Evolutionary conservation across 2,888 invertebrate genomes (phyloP), one percentile per base, ranked within the genome.

Genomic region (Eupithecia centaureata): DNA sequence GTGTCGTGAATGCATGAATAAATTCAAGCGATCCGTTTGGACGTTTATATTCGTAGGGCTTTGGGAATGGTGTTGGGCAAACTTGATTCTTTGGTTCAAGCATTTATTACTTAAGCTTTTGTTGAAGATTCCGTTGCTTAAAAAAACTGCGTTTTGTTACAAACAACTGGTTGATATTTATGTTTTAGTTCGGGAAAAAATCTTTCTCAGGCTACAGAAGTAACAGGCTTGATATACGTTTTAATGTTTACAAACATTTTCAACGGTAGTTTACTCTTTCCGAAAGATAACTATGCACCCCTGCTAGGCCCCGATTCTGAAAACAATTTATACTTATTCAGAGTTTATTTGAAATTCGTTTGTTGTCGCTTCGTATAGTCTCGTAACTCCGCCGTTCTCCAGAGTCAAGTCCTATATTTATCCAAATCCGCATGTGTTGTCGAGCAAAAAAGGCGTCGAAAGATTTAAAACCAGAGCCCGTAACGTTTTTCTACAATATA

Each of bases 381-480:
- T 47, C 47, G 2, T 22, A 47, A 47, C 15, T 7, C 8, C 13
- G 30, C 28, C 28, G 28, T 56, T n/a, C 8, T 28, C 8, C 28
- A 3, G 15, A 27, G n/a, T 27, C 15, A 27, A 30, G 28, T 28
- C n/a, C 28, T 80, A 79, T 78, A 79, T 82, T 81, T 82, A 77
- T 71, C 30, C 70, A 67, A 68, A 71, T 78, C 77, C 76, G 81
- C 78, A 74, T 71, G 75, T 68, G 70, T 38, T 59, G 57, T 61
- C 63, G 58, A 61, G 72, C 73, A 82, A 85, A 86, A 83, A 84
- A 80, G 78, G 80, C 82, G 88, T 79, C 77, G 87, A 90, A 79
- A 84, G 86, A 87, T 89, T 89, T 87, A 87, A 77, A 77, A 74
- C 80, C 77, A 76, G 75, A 73, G 77, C 78, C 78, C 80, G 82